phyloP scores from a whole-genome alignment of 2,113 vertebrate genomes.

The Vimba vimba region DNA sequence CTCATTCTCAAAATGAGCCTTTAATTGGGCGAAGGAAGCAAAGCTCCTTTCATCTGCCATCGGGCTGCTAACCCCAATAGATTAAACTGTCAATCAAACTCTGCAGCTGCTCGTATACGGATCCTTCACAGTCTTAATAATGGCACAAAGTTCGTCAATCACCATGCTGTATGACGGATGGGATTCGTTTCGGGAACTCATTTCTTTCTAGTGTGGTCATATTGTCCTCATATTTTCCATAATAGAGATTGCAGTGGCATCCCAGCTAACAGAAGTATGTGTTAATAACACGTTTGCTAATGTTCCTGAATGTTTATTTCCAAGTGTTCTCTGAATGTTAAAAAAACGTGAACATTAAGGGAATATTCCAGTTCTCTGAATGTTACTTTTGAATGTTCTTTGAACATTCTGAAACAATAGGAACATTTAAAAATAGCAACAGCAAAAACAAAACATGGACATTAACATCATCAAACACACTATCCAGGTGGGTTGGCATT shows the following conservation, averaged over 20 bases:
- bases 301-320: no score
- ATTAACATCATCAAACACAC: background rate
- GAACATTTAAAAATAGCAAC: no score
- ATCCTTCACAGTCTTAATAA: conserved; percentile 79
- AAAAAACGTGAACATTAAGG: no score
- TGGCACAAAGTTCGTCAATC: conserved; percentile 79
- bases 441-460: no score
- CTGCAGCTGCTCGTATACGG: conserved; percentile 69
- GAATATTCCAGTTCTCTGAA: no score
- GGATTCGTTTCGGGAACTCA: conserved; percentile 80
- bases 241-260: background rate
- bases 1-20: conserved; percentile 56
- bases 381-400: no score
- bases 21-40: conserved; percentile 71
- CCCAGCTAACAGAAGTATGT: no score
- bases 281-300: no score
- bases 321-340: no score
- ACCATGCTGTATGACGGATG: conserved; percentile 73
- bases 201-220: conserved; percentile 61
- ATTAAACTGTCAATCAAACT: conserved; percentile 78
- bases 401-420: no score
- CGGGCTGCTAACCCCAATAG: conserved; percentile 73
- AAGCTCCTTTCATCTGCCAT: conserved; percentile 62
- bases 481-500: background rate
- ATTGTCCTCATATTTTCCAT: background rate